phyloP scores from a whole-genome alignment of 2,113 vertebrate genomes.

The Cryptotis parvus region DNA sequence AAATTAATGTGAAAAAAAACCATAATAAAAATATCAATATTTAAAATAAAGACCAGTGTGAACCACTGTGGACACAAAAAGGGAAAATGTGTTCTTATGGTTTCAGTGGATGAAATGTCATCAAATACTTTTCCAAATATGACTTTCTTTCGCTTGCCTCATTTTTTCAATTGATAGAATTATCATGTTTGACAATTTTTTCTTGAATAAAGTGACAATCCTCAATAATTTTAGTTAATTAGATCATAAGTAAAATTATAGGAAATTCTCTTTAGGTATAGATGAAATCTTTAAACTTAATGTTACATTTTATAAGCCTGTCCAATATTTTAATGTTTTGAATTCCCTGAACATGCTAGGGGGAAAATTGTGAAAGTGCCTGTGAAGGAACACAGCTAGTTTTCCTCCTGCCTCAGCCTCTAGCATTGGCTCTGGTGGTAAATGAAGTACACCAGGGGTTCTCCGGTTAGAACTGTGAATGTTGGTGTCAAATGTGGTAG shows the following conservation, averaged over 20 bases:
- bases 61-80: background rate
- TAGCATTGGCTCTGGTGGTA: background rate
- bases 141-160: background rate
- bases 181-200: background rate
- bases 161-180: background rate
- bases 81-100: background rate
- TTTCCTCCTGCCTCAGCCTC: background rate
- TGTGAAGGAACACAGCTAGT: background rate
- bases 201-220: background rate
- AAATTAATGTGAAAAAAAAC: constrained; percentile 29
- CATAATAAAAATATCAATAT: constrained; percentile 21
- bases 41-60: background rate
- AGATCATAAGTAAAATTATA: background rate
- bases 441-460: background rate
- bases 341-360: background rate
- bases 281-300: constrained; percentile 41
- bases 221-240: constrained; percentile 37
- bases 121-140: background rate
- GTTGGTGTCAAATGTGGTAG: background rate
- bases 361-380: background rate
- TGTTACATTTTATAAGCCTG: background rate
- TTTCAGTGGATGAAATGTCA: background rate
- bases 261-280: background rate
- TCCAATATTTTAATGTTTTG: background rate
- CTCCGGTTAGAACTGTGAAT: background rate